phyloP scores from a whole-genome alignment of 2,113 vertebrate genomes.

The Meleagris gallopavo region DNA sequence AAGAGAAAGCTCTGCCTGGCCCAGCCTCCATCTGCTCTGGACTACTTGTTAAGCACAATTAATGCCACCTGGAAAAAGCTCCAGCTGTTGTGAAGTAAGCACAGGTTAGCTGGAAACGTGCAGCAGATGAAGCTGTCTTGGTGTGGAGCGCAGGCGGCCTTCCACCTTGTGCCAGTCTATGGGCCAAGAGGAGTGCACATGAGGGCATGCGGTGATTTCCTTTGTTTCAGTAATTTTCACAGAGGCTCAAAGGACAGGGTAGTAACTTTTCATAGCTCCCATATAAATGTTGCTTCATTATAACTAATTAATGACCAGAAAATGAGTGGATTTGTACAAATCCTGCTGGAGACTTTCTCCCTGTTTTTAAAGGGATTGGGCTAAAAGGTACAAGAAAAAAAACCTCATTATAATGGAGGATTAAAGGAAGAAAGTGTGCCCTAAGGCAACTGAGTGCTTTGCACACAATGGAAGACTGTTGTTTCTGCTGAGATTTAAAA shows the following conservation, averaged over 20 bases:
- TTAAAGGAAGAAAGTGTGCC: neutral
- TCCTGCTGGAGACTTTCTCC: neutral
- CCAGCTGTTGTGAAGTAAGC: neutral
- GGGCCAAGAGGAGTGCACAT: neutral
- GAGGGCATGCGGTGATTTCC: fast-evolving
- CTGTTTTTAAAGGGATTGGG: neutral
- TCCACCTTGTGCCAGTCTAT: neutral
- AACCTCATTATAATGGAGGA: neutral
- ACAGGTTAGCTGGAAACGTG: neutral
- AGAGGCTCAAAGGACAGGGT: neutral
- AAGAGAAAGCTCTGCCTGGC: neutral
- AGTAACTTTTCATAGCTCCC: constrained; percentile 11
- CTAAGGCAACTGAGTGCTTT: neutral
- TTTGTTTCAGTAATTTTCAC: neutral
- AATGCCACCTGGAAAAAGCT: neutral
- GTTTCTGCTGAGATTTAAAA: neutral
- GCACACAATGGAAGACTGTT: neutral
- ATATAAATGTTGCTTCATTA: constrained; percentile 11
- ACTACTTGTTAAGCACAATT: neutral
- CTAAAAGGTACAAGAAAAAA: constrained; percentile 40
- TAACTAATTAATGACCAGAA: constrained; percentile 5
- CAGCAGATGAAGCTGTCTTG: neutral
- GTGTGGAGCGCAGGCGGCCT: neutral
- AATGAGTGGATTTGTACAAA: constrained; percentile 40
- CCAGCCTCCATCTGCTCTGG: neutral